Conservation (phyloP, 2,888 invertebrate species). For the Diabrotica balteata region DNA sequence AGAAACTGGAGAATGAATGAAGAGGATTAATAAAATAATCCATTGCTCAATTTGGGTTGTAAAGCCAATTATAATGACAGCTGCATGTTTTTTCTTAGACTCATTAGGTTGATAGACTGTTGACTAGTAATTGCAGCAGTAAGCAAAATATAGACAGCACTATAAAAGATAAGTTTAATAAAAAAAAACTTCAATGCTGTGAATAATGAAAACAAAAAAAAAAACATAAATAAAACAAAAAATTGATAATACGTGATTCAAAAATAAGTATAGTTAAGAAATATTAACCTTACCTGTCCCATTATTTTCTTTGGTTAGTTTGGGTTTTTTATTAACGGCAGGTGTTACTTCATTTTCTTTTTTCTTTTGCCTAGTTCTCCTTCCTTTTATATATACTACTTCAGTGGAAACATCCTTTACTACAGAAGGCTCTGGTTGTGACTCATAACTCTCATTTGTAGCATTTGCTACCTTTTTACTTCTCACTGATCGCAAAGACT, state of each 20-base stretch:
- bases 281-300: neutral
- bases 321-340: slow-evolving; percentile 29
- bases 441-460: neutral
- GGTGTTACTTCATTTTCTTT: slow-evolving; percentile 21
- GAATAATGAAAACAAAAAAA: too few relatives aligned
- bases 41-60: too few relatives aligned
- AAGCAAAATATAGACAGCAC: too few relatives aligned
- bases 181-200: too few relatives aligned
- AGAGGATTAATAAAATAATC: too few relatives aligned
- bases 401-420: slow-evolving; percentile 26
- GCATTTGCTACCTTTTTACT: slow-evolving; percentile 21
- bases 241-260: neutral
- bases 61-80: too few relatives aligned
- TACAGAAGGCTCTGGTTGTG: neutral
- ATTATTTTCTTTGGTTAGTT: slow-evolving; percentile 24
- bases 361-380: slow-evolving; percentile 27
- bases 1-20: too few relatives aligned
- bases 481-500: slow-evolving; percentile 35
- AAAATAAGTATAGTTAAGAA: too few relatives aligned
- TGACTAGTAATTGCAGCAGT: too few relatives aligned
- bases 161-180: too few relatives aligned
- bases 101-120: too few relatives aligned
- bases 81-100: too few relatives aligned
- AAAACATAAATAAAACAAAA: neutral
- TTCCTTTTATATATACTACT: slow-evolving; percentile 30